These are phyloP conservation scores for Antitype chi DNA, from an alignment of 2,888 invertebrate species.

Conservation along the genomic window DNA sequence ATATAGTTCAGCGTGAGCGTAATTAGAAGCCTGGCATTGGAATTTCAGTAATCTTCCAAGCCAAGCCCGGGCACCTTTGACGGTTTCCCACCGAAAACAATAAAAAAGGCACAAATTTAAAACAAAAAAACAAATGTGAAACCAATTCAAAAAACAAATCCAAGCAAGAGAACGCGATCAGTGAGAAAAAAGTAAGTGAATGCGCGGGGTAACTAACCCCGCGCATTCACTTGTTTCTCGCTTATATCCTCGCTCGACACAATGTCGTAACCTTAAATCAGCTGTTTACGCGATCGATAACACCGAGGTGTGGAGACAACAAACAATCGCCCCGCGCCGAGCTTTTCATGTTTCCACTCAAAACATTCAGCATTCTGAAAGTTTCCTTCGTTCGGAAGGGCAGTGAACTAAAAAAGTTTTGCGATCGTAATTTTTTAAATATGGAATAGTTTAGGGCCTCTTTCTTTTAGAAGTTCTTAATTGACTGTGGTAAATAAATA, in stretches of 20 bases:
- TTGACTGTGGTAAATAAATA: conserved; percentile 17
- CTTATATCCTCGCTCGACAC: conserved; percentile 39
- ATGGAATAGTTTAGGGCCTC: neutral
- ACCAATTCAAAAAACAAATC: neutral
- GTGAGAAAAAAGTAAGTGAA: too few relatives aligned
- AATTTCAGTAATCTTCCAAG: too few relatives aligned
- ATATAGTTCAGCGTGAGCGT: too few relatives aligned
- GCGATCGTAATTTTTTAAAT: neutral
- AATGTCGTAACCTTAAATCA: conserved; percentile 29
- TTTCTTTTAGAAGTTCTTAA: neutral
- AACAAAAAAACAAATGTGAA: neutral
- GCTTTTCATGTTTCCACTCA: conserved; percentile 20
- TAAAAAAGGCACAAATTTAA: too few relatives aligned
- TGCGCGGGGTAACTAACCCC: too few relatives aligned
- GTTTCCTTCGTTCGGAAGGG: conserved; percentile 21
- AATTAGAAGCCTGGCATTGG: too few relatives aligned
- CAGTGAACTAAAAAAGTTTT: neutral
- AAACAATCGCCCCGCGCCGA: conserved; percentile 21
- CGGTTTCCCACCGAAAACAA: too few relatives aligned
- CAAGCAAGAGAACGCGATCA: neutral
- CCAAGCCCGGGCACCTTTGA: too few relatives aligned
- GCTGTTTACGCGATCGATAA: conserved; percentile 53
- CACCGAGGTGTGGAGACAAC: conserved; percentile 40
- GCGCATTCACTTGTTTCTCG: neutral
- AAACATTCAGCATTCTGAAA: conserved; percentile 40